A percentile compares a stretch with the other conserved stretches of the same genome.
Evolutionary conservation across 1,140 invertebrate genomes (phyloP).

Genomic region (Drosophila lowei): DNA sequence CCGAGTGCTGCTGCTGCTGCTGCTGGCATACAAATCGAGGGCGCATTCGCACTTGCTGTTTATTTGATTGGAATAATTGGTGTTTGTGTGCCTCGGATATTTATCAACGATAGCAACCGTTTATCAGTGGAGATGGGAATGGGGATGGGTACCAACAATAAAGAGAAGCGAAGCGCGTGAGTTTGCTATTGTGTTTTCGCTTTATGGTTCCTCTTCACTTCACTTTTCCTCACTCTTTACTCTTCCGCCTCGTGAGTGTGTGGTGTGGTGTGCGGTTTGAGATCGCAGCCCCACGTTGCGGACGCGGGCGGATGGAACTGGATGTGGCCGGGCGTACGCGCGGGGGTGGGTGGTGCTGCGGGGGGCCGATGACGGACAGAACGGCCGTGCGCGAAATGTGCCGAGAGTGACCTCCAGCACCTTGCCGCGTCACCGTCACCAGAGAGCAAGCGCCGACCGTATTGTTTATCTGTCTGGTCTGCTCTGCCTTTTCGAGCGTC

Average conservation of each 20-base stretch:
- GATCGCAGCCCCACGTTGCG: constrained; percentile 32
- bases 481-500: constrained; percentile 42
- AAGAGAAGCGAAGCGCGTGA: constrained; percentile 64
- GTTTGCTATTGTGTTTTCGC: constrained; percentile 46
- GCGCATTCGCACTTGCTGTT: constrained; percentile 72
- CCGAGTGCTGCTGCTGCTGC: constrained; percentile 44
- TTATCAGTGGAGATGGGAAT: too few species aligned
- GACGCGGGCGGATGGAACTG: constrained; percentile 59
- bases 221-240: background rate
- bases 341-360: constrained; percentile 9
- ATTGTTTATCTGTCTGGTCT: constrained; percentile 76
- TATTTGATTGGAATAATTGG: constrained; percentile 62
- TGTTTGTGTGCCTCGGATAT: constrained; percentile 42
- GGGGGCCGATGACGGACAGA: constrained; percentile 20
- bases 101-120: too few species aligned
- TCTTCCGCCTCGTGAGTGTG: constrained; percentile 4
- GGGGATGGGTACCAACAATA: constrained; percentile 31
- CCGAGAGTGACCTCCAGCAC: constrained; percentile 75
- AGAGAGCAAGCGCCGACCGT: constrained; percentile 23
- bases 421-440: constrained; percentile 67
- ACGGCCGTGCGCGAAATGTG: constrained; percentile 69
- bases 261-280: constrained; percentile 16
- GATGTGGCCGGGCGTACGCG: constrained; percentile 19
- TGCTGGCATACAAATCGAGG: constrained; percentile 76
- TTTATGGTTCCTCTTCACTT: constrained; percentile 4